phyloP scores from a whole-genome alignment of 2,888 invertebrate genomes.

The Anoplius nigerrimus region DNA sequence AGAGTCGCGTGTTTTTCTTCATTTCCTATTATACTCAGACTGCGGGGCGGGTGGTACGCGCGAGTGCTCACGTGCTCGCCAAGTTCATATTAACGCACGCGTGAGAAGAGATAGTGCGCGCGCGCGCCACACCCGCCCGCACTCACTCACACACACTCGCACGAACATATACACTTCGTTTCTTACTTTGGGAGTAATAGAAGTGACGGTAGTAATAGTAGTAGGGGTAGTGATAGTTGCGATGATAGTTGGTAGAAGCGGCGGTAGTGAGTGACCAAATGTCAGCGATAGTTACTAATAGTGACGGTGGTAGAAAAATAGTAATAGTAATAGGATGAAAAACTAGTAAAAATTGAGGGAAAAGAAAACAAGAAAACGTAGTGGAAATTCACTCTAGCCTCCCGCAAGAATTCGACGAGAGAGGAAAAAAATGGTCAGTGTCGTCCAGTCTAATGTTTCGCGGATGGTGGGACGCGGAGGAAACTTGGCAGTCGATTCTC shows the following conservation, averaged over 20 bases:
- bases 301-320: background rate
- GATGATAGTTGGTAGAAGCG: background rate
- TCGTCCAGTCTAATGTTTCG: no score
- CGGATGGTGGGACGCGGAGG: no score
- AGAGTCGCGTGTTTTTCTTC: conserved; percentile 37
- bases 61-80: conserved; percentile 8
- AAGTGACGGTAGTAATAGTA: conserved; percentile 6
- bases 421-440: no score
- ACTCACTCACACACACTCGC: conserved; percentile 30
- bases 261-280: background rate
- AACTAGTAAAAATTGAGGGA: no score
- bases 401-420: no score
- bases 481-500: background rate
- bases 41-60: conserved; percentile 17
- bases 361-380: background rate
- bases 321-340: background rate
- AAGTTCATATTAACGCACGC: background rate
- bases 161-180: conserved; percentile 36
- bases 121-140: conserved; percentile 28
- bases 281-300: background rate
- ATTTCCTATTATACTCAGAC: no score
- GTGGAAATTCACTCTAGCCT: conserved; percentile 24
- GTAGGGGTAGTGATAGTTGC: background rate
- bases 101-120: conserved; percentile 8
- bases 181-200: conserved; percentile 48